Base-by-base conservation (phyloP, 2,888 invertebrate genomes). In the Caenorhabditis sp. region DNA sequence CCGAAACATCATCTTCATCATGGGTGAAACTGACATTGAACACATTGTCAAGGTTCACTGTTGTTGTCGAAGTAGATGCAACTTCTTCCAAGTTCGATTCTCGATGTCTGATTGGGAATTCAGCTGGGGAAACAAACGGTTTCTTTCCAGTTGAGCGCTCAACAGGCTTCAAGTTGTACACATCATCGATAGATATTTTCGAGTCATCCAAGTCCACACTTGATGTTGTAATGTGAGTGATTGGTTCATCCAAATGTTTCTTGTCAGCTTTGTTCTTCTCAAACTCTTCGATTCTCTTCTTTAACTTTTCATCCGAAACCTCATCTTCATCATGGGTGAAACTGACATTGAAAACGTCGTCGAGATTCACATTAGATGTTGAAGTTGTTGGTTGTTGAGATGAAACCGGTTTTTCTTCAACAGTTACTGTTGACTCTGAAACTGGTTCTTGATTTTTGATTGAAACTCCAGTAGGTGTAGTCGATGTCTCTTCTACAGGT, bases 181-280 rank as follows among this genome's bases (percentile, higher is more conserved):
- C 60, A 10, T 69, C 57, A 10, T 59, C 59, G n/a, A 60, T 59
- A 7, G 63, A 63, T 27, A 50, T 20, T 14, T 53, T 59, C 17
- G 63, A 59, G 10, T 50, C 50, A 20, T 50, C 50, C 17, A 50
- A 20, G 20, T 50, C 14, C 5, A 5, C 50, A 50, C 7, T 50
- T 17, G 50, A 17, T 50, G 50, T n/a, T 50, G 50, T n/a, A 20
- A 20, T 5, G 20, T 4, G 50, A 50, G 54, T 8, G 38, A 20
- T 10, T 53, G 66, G 21, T 43, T 54, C 20, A 38, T 54, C 31
- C 26, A 26, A 26, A 67, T 62, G 56, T 38, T 38, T 63, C 53
- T 56, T 26, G 8, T 68, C 54, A 7, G 52, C 53, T 10, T 63
- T 36, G 17, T 43, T 43, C 43, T 17, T 43, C 43, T 43, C 43